Conservation (phyloP, 2,113 vertebrate species). For the Chionodraco myersi region DNA sequence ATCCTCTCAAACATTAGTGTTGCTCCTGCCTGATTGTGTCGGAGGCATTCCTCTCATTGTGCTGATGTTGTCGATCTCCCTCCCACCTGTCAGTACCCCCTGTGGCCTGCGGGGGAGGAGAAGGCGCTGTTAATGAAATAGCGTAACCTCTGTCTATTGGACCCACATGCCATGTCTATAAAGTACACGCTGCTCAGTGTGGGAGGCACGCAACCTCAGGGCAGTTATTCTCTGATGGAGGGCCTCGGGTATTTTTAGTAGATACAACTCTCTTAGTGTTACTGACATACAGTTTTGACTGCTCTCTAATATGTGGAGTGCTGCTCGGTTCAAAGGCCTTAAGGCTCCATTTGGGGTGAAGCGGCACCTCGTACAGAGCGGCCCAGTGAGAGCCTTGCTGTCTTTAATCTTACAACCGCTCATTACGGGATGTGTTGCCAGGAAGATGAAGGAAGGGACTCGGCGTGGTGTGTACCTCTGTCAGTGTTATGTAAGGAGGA, state of each 20-base stretch:
- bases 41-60: conserved; percentile 41
- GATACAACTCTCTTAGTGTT: background rate
- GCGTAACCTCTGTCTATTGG: conserved; percentile 62
- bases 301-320: background rate
- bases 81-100: conserved; percentile 49
- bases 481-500: conserved; percentile 41
- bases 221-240: background rate
- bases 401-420: no score
- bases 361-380: conserved; percentile 23
- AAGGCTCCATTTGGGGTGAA: conserved; percentile 20
- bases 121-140: conserved; percentile 70
- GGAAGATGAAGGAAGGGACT: conserved; percentile 11
- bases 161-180: conserved; percentile 53
- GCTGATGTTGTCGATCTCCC: conserved; percentile 25
- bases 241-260: conserved; percentile 11
- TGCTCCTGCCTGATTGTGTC: conserved; percentile 40
- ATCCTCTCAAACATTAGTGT: conserved; percentile 3
- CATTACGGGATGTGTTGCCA: background rate
- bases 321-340: background rate
- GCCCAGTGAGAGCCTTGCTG: conserved; percentile 3
- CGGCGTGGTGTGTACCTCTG: conserved; percentile 29
- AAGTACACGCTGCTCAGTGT: conserved; percentile 48
- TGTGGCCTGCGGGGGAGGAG: conserved; percentile 59
- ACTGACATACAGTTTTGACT: background rate
- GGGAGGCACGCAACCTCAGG: conserved; percentile 31